phyloP scores from a whole-genome alignment of 2,888 invertebrate species.

The Urechis unicinctus region DNA sequence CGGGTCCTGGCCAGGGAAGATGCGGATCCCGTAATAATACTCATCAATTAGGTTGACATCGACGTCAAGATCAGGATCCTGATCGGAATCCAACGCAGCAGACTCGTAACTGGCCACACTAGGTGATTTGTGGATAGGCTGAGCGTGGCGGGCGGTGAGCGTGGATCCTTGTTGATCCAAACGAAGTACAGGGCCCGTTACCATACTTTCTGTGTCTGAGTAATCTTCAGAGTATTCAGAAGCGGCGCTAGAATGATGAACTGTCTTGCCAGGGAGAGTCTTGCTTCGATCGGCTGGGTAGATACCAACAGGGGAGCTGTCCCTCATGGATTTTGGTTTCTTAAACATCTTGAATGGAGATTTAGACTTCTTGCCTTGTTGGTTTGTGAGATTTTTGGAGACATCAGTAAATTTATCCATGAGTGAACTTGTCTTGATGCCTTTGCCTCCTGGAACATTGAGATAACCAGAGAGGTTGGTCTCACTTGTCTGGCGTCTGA shows the following conservation, averaged over 20 bases:
- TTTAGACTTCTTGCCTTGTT: conserved; percentile 11
- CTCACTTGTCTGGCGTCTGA: conserved; percentile 49
- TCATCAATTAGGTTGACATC: conserved; percentile 70
- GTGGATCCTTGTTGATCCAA: background rate
- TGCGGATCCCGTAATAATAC: conserved; percentile 81
- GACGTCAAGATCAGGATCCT: conserved; percentile 36
- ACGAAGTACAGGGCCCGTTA: conserved; percentile 1
- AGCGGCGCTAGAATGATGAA: conserved; percentile 3
- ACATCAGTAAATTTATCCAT: conserved; percentile 33
- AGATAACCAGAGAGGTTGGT: conserved; percentile 29
- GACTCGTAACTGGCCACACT: conserved; percentile 21
- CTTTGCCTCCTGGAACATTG: conserved; percentile 2
- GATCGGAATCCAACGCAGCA: conserved; percentile 22
- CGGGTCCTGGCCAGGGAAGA: conserved; percentile 69
- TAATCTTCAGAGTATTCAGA: conserved; percentile 24
- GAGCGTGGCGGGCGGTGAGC: background rate
- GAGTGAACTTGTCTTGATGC: conserved; percentile 27
- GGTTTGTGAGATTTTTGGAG: conserved; percentile 17
- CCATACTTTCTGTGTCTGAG: conserved; percentile 25
- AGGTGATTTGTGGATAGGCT: conserved; percentile 9
- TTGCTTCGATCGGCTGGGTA: background rate
- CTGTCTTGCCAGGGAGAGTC: background rate
- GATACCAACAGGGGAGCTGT: background rate
- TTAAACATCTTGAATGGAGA: conserved; percentile 66
- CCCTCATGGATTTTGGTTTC: conserved; percentile 56